These are phyloP conservation scores for Gymnocypris eckloni DNA, from an alignment of 2,797 vertebrate genomes.

Conservation along the genomic window DNA sequence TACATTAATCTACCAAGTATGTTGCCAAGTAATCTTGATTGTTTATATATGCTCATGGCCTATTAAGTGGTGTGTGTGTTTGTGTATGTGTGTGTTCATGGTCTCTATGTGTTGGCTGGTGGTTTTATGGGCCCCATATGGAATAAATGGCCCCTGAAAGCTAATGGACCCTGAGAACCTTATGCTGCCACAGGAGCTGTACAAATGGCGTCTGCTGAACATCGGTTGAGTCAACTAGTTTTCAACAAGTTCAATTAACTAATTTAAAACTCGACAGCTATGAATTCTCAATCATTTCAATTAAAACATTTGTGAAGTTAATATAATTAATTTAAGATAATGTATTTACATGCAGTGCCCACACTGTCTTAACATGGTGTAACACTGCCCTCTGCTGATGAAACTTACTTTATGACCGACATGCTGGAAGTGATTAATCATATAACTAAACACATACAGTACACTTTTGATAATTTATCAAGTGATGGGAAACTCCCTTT, in stretches of 20 bases:
- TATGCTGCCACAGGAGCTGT: constrained; percentile 36
- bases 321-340: not conserved
- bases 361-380: constrained; percentile 2
- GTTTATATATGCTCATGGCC: constrained; percentile 9
- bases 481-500: not conserved
- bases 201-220: constrained; percentile 9
- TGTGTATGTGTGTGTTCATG: constrained; percentile 1
- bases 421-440: not conserved
- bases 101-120: not conserved
- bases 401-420: not conserved
- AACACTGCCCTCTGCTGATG: constrained; percentile 53
- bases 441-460: not conserved
- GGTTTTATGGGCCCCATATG: constrained; percentile 27
- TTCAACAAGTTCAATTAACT: constrained; percentile 9
- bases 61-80: not conserved
- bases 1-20: not conserved
- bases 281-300: not conserved
- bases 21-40: not conserved
- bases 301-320: not conserved
- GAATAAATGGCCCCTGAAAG: constrained; percentile 42
- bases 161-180: constrained; percentile 29
- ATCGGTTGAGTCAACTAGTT: constrained; percentile 31
- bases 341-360: not conserved
- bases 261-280: constrained; percentile 2
- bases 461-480: not conserved